Conservation (phyloP, 2,888 invertebrate genomes). For the Tetramorium bicarinatum region DNA sequence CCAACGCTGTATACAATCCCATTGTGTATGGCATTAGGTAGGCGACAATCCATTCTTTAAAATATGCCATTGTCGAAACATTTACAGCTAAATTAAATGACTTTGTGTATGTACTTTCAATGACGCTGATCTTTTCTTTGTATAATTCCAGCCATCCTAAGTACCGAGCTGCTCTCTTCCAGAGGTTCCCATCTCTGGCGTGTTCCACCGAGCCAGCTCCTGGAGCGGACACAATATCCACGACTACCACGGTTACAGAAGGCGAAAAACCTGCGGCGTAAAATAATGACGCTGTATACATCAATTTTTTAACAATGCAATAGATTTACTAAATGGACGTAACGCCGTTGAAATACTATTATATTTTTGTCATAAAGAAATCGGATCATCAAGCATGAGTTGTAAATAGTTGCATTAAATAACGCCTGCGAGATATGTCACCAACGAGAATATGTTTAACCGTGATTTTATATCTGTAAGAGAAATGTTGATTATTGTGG, state of each 20-base stretch:
- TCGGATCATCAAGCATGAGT: conserved; percentile 14
- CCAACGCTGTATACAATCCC: conserved; percentile 96
- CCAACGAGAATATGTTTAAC: not conserved
- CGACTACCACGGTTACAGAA: conserved; percentile 89
- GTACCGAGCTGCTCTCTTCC: conserved; percentile 92
- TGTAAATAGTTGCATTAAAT: conserved; percentile 40
- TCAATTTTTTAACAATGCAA: conserved; percentile 28
- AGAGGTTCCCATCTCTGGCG: conserved; percentile 92
- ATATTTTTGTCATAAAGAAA: conserved; percentile 31
- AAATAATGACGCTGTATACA: conserved; percentile 70
- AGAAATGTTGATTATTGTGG: conserved; percentile 14
- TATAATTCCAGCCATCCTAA: conserved; percentile 90
- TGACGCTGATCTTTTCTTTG: not conserved
- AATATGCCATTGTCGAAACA: not conserved
- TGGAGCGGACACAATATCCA: conserved; percentile 88
- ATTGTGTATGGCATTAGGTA: conserved; percentile 96
- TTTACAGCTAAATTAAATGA: not conserved
- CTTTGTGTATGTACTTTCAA: not conserved
- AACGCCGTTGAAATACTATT: conserved; percentile 5
- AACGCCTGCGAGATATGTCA: conserved; percentile 7
- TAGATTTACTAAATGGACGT: not conserved
- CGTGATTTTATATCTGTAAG: not conserved
- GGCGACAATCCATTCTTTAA: conserved; percentile 3
- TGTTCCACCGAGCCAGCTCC: conserved; percentile 87
- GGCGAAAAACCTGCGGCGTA: conserved; percentile 90